Base-by-base conservation (phyloP, 2,797 vertebrate species). In the Fistularia commersonii region DNA sequence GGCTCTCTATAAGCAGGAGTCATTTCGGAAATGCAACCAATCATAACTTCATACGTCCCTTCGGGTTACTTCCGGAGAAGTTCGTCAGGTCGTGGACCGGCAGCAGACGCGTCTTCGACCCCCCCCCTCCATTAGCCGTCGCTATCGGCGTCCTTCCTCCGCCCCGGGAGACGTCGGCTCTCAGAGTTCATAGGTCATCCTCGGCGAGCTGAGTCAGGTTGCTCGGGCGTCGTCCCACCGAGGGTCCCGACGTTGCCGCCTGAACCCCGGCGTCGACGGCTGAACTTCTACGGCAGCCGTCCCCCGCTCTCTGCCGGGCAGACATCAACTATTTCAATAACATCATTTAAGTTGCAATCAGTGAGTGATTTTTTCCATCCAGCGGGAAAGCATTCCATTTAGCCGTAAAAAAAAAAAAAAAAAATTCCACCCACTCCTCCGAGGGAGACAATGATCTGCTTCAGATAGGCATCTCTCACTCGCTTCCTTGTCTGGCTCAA, bases 181-280 rank as follows among this genome's bases (percentile, higher is more conserved):
- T 52, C 54, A 66, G 68, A 60, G 72, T 81, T 92, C 87, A 97
- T 79, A 94, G 87, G 80, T 95, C 93, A 12, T 95, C 93, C 77
- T 97, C 93, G 1, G 88, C 89, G 36, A 95, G 86, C 85, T 93
- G 92, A 70, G 93, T 87, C 57, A 94, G 88, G 84, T 90, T 93
- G 78, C 93, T 93, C 45, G 87, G 79, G 15, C 88, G 86, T 36
- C 88, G 82, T 67, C 84, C 86, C 33, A 78, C 81, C 3, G 60
- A 84, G 12, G 77, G 77, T n/a, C 80, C 82, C 1, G 72, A 73
- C 41, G 70, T 1, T 0, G 79, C 53, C 43, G 57, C 62, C 52
- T 77, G 81, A 65, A 41, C 69, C 11, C 76, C 82, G n/a, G 50
- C 54, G 8, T 90, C 88, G 36, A 70, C 55, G 34, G 63, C 44